A percentile compares a stretch with the other conserved stretches of the same genome.
Evolutionary conservation across 2,113 vertebrate genomes (phyloP).

Genomic region (Nibea albiflora): DNA sequence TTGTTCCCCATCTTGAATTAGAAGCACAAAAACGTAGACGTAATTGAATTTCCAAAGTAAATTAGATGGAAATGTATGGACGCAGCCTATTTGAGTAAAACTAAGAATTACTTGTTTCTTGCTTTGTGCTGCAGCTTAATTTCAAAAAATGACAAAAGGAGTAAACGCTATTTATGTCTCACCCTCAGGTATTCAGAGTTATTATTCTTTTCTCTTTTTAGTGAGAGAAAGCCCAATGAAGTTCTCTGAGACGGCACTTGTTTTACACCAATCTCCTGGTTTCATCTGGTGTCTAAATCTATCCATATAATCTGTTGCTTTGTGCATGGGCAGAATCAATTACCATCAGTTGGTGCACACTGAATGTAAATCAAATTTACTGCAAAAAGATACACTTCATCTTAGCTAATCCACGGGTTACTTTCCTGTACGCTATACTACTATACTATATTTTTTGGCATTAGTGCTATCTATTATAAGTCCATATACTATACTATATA

Average conservation of each 20-base stretch:
- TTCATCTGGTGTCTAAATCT: conserved; percentile 1
- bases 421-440: not conserved
- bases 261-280: conserved; percentile 14
- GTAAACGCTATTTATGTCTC: conserved; percentile 30
- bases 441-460: not conserved
- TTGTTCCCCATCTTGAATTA: conserved; percentile 44
- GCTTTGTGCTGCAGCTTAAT: conserved; percentile 46
- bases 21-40: conserved; percentile 30
- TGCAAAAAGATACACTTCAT: not conserved
- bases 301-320: not conserved
- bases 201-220: conserved; percentile 2
- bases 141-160: conserved; percentile 32
- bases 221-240: not conserved
- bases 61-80: conserved; percentile 63
- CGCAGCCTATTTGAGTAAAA: conserved; percentile 27
- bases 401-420: not conserved
- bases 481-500: not conserved
- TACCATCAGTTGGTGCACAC: not conserved
- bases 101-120: conserved; percentile 30
- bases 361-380: conserved; percentile 4
- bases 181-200: conserved; percentile 15
- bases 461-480: not conserved
- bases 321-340: conserved; percentile 1
- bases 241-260: not conserved
- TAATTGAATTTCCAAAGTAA: conserved; percentile 39